Percentiles rank a stretch among this genome's conserved stretches.
These are phyloP conservation scores for Clanis bilineata DNA, from an alignment of 2,888 invertebrate genomes.

Conservation along the genomic window DNA sequence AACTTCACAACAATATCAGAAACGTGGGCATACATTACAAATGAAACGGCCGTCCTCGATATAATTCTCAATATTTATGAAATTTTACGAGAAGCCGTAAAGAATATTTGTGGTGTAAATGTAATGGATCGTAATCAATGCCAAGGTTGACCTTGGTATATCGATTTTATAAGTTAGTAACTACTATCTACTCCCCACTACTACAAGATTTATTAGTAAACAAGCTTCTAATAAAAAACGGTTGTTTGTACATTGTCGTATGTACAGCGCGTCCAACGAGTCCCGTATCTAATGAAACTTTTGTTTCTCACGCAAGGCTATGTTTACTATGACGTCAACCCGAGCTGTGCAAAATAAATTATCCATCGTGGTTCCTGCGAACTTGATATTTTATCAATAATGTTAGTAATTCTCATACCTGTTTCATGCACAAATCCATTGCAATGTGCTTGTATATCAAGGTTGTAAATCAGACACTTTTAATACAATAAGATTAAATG, in stretches of 20 bases:
- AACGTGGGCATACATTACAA: too few species aligned
- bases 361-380: slow-evolving; percentile 33
- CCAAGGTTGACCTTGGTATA: not conserved
- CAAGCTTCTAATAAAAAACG: not conserved
- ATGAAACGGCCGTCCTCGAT: too few species aligned
- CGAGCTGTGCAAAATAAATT: slow-evolving; percentile 28
- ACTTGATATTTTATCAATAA: slow-evolving; percentile 36
- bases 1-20: too few species aligned
- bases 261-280: slow-evolving; percentile 21
- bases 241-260: not conserved
- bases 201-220: not conserved
- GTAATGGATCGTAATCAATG: slow-evolving; percentile 8
- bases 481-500: too few species aligned
- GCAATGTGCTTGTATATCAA: not conserved
- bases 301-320: slow-evolving; percentile 45
- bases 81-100: not conserved
- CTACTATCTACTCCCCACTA: not conserved
- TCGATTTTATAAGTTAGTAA: slow-evolving; percentile 2
- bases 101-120: not conserved
- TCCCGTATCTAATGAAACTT: slow-evolving; percentile 38
- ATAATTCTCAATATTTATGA: not conserved
- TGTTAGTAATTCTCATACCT: not conserved
- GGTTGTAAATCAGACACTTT: too few species aligned
- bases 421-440: not conserved
- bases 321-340: slow-evolving; percentile 48